phyloP scores from a whole-genome alignment of 2,797 vertebrate species.

The Acanthurus lineatus region DNA sequence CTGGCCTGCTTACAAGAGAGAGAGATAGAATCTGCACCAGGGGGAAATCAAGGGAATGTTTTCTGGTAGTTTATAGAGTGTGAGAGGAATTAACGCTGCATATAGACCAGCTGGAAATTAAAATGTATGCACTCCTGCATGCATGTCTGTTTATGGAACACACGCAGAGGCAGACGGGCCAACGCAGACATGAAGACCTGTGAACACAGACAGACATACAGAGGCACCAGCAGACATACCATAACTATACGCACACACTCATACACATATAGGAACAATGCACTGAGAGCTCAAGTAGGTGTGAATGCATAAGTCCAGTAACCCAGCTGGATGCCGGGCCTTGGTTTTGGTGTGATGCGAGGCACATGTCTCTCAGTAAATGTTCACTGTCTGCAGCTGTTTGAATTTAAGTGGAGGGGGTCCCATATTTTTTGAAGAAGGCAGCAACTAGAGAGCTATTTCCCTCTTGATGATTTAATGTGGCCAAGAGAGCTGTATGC shows the following conservation, averaged over 20 bases:
- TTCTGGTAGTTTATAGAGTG: conserved; percentile 70
- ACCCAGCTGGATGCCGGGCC: conserved; percentile 65
- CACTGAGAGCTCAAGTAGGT: conserved; percentile 41
- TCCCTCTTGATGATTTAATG: conserved; percentile 66
- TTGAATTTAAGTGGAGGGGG: conserved; percentile 60
- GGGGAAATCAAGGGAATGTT: conserved; percentile 66
- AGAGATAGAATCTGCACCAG: conserved; percentile 67
- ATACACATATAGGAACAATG: conserved; percentile 34
- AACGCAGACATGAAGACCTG: conserved; percentile 38
- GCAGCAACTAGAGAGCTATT: conserved; percentile 59
- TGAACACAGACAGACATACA: conserved; percentile 30
- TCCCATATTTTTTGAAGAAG: conserved; percentile 50
- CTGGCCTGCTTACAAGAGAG: conserved; percentile 60
- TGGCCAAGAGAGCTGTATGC: conserved; percentile 33
- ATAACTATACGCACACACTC: conserved; percentile 25
- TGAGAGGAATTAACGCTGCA: conserved; percentile 67
- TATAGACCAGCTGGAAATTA: conserved; percentile 64
- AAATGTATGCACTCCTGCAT: conserved; percentile 50
- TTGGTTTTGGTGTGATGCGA: conserved; percentile 52
- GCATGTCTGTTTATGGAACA: conserved; percentile 50
- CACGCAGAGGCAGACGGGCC: conserved; percentile 60
- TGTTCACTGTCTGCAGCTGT: conserved; percentile 71
- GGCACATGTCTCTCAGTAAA: conserved; percentile 64
- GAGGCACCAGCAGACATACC: conserved; percentile 12
- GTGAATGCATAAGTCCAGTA: conserved; percentile 53